A percentile compares a stretch with the other conserved stretches of the same genome.
Conservation (phyloP, 2,113 vertebrate genomes). For the Gallinago undulata region DNA sequence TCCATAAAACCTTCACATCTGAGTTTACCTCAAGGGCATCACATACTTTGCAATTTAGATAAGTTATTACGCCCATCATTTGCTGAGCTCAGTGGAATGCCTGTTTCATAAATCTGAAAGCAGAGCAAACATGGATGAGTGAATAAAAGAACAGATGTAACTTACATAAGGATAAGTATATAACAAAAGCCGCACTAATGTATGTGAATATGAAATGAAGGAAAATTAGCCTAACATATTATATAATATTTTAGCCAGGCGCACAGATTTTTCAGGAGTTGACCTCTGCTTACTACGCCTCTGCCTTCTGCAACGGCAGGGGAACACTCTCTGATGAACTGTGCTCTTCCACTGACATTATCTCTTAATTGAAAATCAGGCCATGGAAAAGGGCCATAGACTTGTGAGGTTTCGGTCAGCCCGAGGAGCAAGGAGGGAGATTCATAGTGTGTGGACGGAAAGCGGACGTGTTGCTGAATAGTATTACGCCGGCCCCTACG, state of each 20-base stretch:
- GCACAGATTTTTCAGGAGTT: not conserved
- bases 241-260: constrained; percentile 3
- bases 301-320: not conserved
- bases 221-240: constrained; percentile 29
- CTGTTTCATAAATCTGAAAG: constrained; percentile 68
- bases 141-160: constrained; percentile 69
- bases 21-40: constrained; percentile 68
- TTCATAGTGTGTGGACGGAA: not conserved
- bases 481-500: not conserved
- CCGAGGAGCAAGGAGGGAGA: not conserved
- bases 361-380: constrained; percentile 55
- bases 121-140: constrained; percentile 59
- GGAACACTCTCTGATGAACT: not conserved
- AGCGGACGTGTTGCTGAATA: not conserved
- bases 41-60: constrained; percentile 68
- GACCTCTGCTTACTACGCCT: constrained; percentile 6
- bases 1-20: constrained; percentile 67
- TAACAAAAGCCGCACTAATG: constrained; percentile 44
- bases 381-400: constrained; percentile 2
- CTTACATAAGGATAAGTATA: constrained; percentile 55
- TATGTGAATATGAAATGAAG: constrained; percentile 52
- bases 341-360: constrained; percentile 17
- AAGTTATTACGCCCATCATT: constrained; percentile 64
- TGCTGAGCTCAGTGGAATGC: constrained; percentile 64
- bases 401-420: not conserved